Conservation (phyloP, 2,888 invertebrate species). For the Epistrophella euchroma region DNA sequence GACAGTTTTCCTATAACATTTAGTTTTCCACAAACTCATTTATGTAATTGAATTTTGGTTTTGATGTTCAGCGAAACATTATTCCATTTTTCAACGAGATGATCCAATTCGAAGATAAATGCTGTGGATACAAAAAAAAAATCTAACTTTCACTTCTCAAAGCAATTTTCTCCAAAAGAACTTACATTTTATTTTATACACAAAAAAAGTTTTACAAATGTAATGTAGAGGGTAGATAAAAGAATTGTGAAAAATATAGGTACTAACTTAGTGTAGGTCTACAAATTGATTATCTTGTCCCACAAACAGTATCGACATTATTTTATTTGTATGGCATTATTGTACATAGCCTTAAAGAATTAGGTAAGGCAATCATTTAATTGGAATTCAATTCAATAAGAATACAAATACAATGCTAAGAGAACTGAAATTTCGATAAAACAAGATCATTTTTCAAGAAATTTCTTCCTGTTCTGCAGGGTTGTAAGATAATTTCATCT, state of each 20-base stretch:
- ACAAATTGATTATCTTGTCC: too few species aligned
- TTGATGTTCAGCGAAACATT: constrained; percentile 6
- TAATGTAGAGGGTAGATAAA: background rate
- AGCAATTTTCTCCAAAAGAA: background rate
- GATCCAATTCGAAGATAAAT: constrained; percentile 1
- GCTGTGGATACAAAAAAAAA: background rate
- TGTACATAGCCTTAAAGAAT: too few species aligned
- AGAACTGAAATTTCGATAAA: background rate
- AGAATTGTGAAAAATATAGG: background rate
- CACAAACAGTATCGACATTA: too few species aligned
- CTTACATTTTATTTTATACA: background rate
- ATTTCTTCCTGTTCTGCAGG: too few species aligned
- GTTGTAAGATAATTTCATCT: too few species aligned
- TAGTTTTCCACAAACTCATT: constrained; percentile 19
- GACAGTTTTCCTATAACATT: constrained; percentile 22
- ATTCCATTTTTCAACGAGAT: background rate
- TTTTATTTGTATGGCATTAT: too few species aligned
- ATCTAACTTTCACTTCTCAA: constrained; percentile 10
- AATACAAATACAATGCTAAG: background rate
- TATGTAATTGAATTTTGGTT: constrained; percentile 28
- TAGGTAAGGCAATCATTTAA: background rate
- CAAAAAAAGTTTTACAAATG: background rate
- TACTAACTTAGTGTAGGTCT: too few species aligned
- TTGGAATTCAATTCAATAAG: background rate
- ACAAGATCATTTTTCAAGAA: too few species aligned